A percentile compares a stretch with the other conserved stretches of the same genome.
Conservation (phyloP, 2,797 vertebrate genomes). For the Moxostoma hubbsi region DNA sequence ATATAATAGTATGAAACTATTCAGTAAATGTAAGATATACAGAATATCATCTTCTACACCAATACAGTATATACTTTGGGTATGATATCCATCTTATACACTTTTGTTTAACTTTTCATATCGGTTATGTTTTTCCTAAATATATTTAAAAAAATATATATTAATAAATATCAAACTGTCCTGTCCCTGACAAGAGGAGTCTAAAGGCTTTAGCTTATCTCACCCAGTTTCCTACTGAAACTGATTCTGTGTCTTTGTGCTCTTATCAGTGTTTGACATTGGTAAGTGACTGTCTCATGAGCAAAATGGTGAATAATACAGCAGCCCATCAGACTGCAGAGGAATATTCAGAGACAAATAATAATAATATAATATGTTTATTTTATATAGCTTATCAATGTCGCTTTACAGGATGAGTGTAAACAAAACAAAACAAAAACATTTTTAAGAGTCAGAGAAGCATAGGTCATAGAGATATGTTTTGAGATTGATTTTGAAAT, state of each 20-base stretch:
- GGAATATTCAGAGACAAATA: constrained; percentile 12
- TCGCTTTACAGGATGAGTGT: no score
- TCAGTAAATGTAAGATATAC: no score
- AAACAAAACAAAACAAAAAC: no score
- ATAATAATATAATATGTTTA: no score
- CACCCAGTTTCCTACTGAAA: constrained; percentile 5
- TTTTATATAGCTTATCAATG: no score
- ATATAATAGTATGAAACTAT: no score
- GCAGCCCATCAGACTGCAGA: not conserved
- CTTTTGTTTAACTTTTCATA: not conserved
- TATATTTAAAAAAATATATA: not conserved
- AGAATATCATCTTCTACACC: not conserved
- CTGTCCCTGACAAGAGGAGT: not conserved
- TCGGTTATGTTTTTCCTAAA: not conserved
- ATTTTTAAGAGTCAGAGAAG: no score
- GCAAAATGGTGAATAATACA: not conserved
- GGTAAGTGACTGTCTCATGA: constrained; percentile 1
- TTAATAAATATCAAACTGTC: not conserved
- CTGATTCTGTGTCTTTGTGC: not conserved
- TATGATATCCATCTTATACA: not conserved
- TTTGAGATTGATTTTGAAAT: no score
- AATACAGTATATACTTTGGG: not conserved
- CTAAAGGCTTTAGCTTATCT: constrained; percentile 3
- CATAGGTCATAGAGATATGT: no score
- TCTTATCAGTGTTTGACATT: constrained; percentile 31